These are phyloP conservation scores for Drosophila anceps DNA, from an alignment of 2,888 invertebrate species.

Conservation along the genomic window DNA sequence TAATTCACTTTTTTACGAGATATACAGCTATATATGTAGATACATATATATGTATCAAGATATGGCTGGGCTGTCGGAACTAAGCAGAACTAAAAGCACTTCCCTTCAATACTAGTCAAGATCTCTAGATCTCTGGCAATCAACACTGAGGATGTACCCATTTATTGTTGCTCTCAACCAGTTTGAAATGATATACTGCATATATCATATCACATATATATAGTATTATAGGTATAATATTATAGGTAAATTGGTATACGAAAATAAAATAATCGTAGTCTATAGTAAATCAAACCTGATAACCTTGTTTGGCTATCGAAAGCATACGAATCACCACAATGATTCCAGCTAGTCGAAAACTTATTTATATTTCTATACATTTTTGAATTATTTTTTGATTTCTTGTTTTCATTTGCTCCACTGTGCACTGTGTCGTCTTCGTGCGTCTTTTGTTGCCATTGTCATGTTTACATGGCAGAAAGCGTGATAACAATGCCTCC, in stretches of 20 bases:
- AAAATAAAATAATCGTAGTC: not conserved
- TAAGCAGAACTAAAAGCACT: no score
- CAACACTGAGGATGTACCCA: not conserved
- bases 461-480: constrained; percentile 35
- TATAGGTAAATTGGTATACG: not conserved
- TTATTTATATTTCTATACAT: not conserved
- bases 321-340: no score
- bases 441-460: constrained; percentile 4
- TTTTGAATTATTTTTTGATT: not conserved
- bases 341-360: not conserved
- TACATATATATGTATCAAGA: not conserved
- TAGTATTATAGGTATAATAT: not conserved
- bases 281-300: not conserved
- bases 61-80: no score
- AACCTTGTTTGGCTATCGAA: not conserved
- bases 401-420: not conserved
- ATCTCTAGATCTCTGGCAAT: not conserved
- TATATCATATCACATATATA: no score
- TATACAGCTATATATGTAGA: not conserved
- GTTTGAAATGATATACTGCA: not conserved
- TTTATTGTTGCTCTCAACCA: not conserved
- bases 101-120: not conserved
- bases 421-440: constrained; percentile 27
- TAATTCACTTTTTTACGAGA: not conserved
- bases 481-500: constrained; percentile 34